Percentiles rank a stretch among this genome's conserved stretches.
These are phyloP conservation scores for Cephus cinctus DNA, from an alignment of 1,140 invertebrate genomes.

Conservation along the genomic window DNA sequence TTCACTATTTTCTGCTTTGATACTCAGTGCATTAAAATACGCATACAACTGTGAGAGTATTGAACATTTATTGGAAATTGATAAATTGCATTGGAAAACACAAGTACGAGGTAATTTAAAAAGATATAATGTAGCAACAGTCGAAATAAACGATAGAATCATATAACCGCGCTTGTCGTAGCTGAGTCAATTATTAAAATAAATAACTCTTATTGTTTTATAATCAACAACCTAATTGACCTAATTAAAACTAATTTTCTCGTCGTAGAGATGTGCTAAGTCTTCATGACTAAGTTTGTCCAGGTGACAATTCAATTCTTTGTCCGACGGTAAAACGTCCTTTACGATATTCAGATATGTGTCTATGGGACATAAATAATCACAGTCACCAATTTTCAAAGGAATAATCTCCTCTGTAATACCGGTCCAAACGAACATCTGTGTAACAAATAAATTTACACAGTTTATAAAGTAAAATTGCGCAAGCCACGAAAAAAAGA, in stretches of 20 bases:
- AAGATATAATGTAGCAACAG: background rate
- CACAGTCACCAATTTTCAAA: constrained; percentile 59
- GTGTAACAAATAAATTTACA: constrained; percentile 15
- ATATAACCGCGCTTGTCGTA: no score
- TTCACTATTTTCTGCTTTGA: background rate
- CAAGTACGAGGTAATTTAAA: no score
- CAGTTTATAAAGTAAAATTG: constrained; percentile 10
- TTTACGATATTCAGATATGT: background rate
- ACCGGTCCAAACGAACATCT: constrained; percentile 59
- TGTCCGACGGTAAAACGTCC: background rate
- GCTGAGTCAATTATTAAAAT: no score
- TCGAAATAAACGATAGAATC: no score
- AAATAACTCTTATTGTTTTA: no score
- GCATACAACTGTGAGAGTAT: no score
- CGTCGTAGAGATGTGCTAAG: background rate
- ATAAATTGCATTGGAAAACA: no score
- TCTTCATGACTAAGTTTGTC: background rate
- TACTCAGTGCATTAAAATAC: background rate
- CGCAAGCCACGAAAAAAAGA: no score
- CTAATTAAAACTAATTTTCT: background rate
- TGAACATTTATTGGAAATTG: no score
- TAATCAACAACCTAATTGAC: no score
- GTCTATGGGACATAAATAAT: constrained; percentile 56
- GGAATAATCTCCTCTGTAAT: constrained; percentile 49
- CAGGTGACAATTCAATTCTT: background rate